phyloP scores from a whole-genome alignment of 2,113 vertebrate genomes.

The Naja naja region DNA sequence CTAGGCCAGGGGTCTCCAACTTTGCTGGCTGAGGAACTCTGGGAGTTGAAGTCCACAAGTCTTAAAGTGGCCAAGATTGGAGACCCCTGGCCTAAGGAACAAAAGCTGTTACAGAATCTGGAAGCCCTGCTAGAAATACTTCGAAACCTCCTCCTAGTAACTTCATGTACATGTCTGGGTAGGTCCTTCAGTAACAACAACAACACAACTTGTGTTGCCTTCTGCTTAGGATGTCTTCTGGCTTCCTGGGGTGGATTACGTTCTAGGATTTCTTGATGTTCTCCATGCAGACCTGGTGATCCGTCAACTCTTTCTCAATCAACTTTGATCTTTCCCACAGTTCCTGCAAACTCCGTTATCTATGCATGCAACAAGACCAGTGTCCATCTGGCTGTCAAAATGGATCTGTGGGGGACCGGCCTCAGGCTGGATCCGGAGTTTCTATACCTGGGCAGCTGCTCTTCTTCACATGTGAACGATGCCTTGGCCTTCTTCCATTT shows the following conservation, averaged over 20 bases:
- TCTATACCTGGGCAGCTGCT: conserved; percentile 27
- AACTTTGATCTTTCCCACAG: background rate
- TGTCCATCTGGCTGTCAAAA: conserved; percentile 12
- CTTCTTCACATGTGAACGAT: background rate
- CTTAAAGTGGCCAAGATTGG: no score
- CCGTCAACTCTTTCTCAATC: background rate
- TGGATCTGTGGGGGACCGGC: background rate
- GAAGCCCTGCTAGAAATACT: no score
- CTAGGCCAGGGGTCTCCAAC: no score
- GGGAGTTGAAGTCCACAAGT: no score
- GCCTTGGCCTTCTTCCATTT: conserved; percentile 4
- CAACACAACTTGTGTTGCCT: background rate
- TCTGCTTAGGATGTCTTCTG: background rate
- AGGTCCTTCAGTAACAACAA: background rate
- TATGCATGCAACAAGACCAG: conserved; percentile 27
- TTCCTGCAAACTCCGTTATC: background rate
- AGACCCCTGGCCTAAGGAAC: no score
- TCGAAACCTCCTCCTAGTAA: background rate
- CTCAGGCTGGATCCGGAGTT: background rate
- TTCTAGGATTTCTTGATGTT: background rate
- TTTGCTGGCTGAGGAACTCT: no score
- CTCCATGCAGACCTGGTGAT: background rate
- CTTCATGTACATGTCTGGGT: background rate
- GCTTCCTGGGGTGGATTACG: background rate
- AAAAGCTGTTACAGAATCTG: no score